Evolutionary conservation across 2,797 vertebrate genomes (phyloP), one percentile per base, ranked within the genome.

Genomic region (Mormyrops boulengeri): DNA sequence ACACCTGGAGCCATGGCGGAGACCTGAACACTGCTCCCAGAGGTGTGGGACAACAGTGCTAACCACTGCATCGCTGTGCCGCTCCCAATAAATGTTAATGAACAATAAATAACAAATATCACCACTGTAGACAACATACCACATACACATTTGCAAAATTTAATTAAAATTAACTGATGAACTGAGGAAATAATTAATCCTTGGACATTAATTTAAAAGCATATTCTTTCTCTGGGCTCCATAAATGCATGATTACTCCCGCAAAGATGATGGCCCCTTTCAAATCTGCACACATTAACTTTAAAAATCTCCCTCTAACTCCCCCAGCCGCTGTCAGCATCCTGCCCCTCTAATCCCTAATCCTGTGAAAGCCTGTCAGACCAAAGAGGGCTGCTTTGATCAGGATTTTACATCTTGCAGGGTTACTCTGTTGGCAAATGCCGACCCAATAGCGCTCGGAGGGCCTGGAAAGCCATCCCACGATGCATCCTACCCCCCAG

Each of bases 281-380:
- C 85, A 26, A 52, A 55, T 47, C 19, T 34, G 30, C 87, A 88
- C 8, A 88, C 57, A 44, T 62, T 88, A 88, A 47, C 87, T 88
- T 87, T 38, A 34, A 88, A 88, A 88, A 66, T 66, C 55, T 88
- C 87, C 80, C 87, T 62, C 87, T 57, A 57, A 52, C 52, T 55
- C 85, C 30, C 55, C 19, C 55, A 41, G 55, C 87, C 41, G n/a
- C 87, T 34, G 30, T 88, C 87, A 62, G 87, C 57, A 66, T 66
- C 38, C 87, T 88, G 57, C 9, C 87, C 87, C n/a, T 60, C 87
- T 66, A 88, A 88, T 62, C 55, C 38, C 14, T 88, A 66, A 88
- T 88, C 41, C 87, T 66, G 87, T 88, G 38, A 88, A 88, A 88
- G 87, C 87, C 55, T 66, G 87, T 88, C 87, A 88, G 57, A 47